Conservation (phyloP, 2,888 invertebrate genomes). For the Volucella zonaria region DNA sequence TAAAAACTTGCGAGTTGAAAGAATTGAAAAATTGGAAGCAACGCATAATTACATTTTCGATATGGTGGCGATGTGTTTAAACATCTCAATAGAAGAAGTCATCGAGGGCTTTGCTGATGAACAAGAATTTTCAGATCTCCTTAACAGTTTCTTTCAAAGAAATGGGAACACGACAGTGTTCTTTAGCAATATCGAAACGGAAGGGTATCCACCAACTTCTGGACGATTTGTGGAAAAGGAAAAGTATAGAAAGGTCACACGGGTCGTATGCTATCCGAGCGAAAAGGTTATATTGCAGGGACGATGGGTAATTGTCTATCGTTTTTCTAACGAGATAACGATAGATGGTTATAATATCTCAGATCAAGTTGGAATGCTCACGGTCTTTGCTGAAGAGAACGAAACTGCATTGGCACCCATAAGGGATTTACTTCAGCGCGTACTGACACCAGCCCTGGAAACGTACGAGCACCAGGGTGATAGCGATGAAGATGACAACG, state of each 20-base stretch:
- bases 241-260: conserved; percentile 82
- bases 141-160: conserved; percentile 86
- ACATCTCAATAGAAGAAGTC: conserved; percentile 86
- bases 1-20: conserved; percentile 78
- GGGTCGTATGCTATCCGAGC: conserved; percentile 87
- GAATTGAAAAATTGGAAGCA: conserved; percentile 77
- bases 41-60: conserved; percentile 87
- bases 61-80: conserved; percentile 86
- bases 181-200: conserved; percentile 87
- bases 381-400: conserved; percentile 73
- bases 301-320: conserved; percentile 88
- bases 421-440: conserved; percentile 77
- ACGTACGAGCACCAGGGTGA: conserved; percentile 84
- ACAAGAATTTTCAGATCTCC: conserved; percentile 85
- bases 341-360: conserved; percentile 87
- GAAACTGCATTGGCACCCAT: conserved; percentile 76
- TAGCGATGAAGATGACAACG: conserved; percentile 82
- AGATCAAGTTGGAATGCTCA: conserved; percentile 81
- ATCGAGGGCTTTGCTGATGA: conserved; percentile 89
- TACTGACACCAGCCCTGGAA: conserved; percentile 83
- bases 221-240: conserved; percentile 78
- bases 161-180: conserved; percentile 86
- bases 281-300: conserved; percentile 84
- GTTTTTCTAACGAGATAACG: conserved; percentile 84
- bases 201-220: conserved; percentile 84